A percentile compares a stretch with the other conserved stretches of the same genome.
These are phyloP conservation scores for Cryptus viduatorius DNA, from an alignment of 2,888 invertebrate genomes.

Conservation along the genomic window DNA sequence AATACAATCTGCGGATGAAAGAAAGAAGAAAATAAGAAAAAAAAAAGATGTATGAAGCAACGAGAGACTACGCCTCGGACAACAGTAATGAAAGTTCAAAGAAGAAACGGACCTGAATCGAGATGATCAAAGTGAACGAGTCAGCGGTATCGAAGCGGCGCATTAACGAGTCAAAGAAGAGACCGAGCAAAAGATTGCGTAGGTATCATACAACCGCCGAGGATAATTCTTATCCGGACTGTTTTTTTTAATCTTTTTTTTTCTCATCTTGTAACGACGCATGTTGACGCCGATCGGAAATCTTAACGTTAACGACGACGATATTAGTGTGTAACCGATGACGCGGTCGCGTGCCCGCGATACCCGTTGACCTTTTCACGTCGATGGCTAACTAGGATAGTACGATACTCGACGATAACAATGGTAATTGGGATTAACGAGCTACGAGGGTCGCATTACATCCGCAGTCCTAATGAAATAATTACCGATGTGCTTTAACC, in stretches of 20 bases:
- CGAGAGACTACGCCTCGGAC: constrained; percentile 4
- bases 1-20: constrained; percentile 59
- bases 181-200: constrained; percentile 37
- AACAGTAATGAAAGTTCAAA: background rate
- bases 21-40: background rate
- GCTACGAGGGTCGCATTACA: constrained; percentile 75
- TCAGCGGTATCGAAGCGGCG: constrained; percentile 20
- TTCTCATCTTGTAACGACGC: background rate
- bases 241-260: constrained; percentile 11
- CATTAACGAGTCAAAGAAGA: constrained; percentile 31
- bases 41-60: background rate
- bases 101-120: background rate
- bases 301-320: constrained; percentile 7
- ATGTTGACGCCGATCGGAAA: constrained; percentile 33
- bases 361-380: constrained; percentile 66
- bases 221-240: background rate
- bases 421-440: constrained; percentile 79
- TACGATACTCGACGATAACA: constrained; percentile 65
- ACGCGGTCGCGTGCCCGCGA: constrained; percentile 50
- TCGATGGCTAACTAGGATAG: constrained; percentile 57
- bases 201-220: constrained; percentile 23
- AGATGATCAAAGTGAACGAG: constrained; percentile 19
- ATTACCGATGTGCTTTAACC: constrained; percentile 74
- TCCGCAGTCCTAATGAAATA: constrained; percentile 79
- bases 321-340: background rate